These are phyloP conservation scores for Brachyistius frenatus DNA, from an alignment of 2,113 vertebrate species.

Conservation along the genomic window DNA sequence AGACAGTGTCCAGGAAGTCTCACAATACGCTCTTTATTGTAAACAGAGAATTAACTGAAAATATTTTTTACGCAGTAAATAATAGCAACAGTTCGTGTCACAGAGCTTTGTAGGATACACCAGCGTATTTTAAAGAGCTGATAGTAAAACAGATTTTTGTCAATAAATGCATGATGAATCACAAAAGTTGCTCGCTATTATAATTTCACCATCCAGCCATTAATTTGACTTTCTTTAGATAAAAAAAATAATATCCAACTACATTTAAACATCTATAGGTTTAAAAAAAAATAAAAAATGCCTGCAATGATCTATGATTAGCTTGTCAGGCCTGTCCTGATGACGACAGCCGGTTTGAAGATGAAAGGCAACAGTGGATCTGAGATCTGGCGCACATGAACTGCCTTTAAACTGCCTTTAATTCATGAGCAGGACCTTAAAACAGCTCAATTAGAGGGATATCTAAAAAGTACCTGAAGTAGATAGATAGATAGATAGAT, in stretches of 20 bases:
- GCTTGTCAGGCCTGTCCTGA: slow-evolving; percentile 28
- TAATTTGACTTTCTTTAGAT: slow-evolving; percentile 5
- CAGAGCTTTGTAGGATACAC: neutral
- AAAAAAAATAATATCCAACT: slow-evolving; percentile 11
- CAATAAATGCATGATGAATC: slow-evolving; percentile 1
- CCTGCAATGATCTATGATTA: slow-evolving; percentile 47
- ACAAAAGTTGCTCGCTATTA: neutral
- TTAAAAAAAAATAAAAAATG: slow-evolving; percentile 18
- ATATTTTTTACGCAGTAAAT: slow-evolving; percentile 29
- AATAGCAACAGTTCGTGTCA: slow-evolving; percentile 24
- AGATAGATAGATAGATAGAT: neutral
- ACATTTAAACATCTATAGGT: slow-evolving; percentile 20
- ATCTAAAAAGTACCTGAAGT: too few relatives aligned
- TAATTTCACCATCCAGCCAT: neutral
- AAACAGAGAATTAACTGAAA: slow-evolving; percentile 3
- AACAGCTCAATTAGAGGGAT: neutral
- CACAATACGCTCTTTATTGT: slow-evolving; percentile 53
- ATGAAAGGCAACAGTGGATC: slow-evolving; percentile 38
- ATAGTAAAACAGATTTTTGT: neutral
- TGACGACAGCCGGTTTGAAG: slow-evolving; percentile 20
- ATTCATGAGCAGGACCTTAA: neutral
- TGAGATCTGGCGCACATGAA: neutral
- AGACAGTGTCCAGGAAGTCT: slow-evolving; percentile 39
- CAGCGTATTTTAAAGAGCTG: neutral
- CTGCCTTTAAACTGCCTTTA: slow-evolving; percentile 3